These are phyloP conservation scores for Paratrypauchen microcephalus DNA, from an alignment of 2,797 vertebrate species.

Conservation along the genomic window DNA sequence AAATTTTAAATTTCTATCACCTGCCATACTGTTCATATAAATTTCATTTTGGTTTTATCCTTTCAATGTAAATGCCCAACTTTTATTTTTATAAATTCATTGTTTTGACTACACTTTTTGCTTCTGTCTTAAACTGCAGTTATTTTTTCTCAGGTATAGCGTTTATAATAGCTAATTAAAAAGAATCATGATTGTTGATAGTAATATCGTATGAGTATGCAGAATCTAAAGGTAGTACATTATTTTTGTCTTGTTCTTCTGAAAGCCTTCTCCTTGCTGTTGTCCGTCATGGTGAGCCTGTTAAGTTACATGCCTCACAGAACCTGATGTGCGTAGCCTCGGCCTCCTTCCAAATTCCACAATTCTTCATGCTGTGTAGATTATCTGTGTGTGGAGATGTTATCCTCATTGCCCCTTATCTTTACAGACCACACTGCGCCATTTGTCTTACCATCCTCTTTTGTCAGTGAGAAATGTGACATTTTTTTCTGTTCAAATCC, in stretches of 20 bases:
- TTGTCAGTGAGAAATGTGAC: not conserved
- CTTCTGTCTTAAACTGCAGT: not conserved
- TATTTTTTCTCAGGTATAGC: not conserved
- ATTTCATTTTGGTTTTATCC: not conserved
- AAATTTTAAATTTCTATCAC: not conserved
- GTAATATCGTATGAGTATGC: not conserved
- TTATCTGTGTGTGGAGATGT: constrained; percentile 31
- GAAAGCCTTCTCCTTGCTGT: constrained; percentile 7
- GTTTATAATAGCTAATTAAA: not conserved
- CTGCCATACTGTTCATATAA: not conserved
- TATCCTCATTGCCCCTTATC: constrained; percentile 35
- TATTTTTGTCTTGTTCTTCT: constrained; percentile 15
- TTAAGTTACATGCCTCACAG: constrained; percentile 35
- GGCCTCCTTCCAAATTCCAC: constrained; percentile 51
- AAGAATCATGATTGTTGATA: not conserved
- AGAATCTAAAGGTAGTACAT: not conserved
- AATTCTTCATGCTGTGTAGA: constrained; percentile 41
- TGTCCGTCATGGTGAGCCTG: constrained; percentile 34
- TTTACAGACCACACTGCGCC: constrained; percentile 8
- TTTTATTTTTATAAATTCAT: not conserved
- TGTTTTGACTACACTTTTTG: not conserved
- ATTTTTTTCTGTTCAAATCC: too few relatives aligned
- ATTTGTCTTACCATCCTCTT: not conserved
- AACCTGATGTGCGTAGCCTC: constrained; percentile 17
- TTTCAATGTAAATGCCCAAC: not conserved